A percentile compares a stretch with the other conserved stretches of the same genome.
phyloP scores from a whole-genome alignment of 2,113 vertebrate species.

The Tetrax tetrax region DNA sequence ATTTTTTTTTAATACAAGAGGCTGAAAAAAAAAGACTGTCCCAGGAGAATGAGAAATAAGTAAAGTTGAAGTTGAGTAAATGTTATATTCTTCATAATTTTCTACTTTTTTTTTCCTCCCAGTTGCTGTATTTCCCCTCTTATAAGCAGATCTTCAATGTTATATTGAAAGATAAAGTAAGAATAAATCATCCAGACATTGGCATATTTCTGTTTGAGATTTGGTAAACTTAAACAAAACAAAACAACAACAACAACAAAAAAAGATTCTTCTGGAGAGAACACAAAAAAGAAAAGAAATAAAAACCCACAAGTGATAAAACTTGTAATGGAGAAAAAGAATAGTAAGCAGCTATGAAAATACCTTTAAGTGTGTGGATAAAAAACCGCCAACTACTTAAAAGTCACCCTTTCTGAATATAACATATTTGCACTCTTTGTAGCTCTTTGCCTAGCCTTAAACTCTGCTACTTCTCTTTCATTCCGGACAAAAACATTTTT shows the following conservation, averaged over 20 bases:
- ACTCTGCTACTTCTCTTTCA: neutral
- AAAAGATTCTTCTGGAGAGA: neutral
- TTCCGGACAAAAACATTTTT: rapidly evolving
- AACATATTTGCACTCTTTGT: neutral
- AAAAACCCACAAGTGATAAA: neutral
- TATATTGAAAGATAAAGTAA: neutral
- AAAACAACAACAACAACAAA: no score
- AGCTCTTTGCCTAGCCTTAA: neutral
- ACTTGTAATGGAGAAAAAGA: neutral
- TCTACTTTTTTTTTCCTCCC: neutral
- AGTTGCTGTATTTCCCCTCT: neutral
- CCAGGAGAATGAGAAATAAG: neutral
- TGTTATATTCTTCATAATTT: neutral
- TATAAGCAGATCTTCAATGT: neutral
- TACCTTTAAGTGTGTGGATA: rapidly evolving
- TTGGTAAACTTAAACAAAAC: neutral
- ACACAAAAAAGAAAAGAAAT: rapidly evolving
- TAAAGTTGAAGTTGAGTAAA: neutral
- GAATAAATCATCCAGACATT: neutral
- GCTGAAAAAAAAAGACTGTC: neutral
- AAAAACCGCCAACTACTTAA: neutral
- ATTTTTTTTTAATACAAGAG: neutral
- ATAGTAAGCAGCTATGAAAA: neutral
- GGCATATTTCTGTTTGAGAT: neutral
- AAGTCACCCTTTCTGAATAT: neutral